phyloP scores from a whole-genome alignment of 2,888 invertebrate species.

The Drosophila merina region DNA sequence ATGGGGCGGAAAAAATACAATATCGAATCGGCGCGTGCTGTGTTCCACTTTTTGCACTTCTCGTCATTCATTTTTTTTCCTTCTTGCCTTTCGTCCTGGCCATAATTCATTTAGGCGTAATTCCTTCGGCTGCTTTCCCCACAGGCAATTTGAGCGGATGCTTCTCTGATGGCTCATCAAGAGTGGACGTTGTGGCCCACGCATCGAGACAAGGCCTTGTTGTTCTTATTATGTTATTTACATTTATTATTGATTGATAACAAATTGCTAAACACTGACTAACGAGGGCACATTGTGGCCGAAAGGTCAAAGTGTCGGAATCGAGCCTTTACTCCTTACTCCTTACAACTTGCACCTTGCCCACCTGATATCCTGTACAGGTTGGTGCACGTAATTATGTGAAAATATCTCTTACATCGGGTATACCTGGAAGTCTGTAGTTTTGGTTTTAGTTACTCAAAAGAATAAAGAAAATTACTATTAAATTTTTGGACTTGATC shows the following conservation, averaged over 20 bases:
- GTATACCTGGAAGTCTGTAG: constrained; percentile 2
- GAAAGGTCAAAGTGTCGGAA: constrained; percentile 63
- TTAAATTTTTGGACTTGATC: not conserved
- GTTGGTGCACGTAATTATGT: constrained; percentile 49
- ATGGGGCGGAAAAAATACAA: constrained; percentile 67
- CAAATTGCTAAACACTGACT: constrained; percentile 71
- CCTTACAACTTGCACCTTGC: constrained; percentile 15
- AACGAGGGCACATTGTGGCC: constrained; percentile 72
- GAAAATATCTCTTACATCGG: constrained; percentile 3
- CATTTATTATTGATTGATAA: constrained; percentile 74
- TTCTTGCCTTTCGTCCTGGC: constrained; percentile 12
- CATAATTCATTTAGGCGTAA: constrained; percentile 66
- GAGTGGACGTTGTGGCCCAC: constrained; percentile 6
- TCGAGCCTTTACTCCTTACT: constrained; percentile 10
- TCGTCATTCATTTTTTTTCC: not conserved
- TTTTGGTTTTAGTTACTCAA: not conserved
- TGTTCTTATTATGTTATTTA: constrained; percentile 67
- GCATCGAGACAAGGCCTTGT: constrained; percentile 17
- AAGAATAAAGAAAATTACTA: not conserved
- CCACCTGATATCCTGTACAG: not conserved
- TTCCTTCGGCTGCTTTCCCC: constrained; percentile 19
- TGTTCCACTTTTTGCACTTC: constrained; percentile 35
- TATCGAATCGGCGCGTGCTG: constrained; percentile 59
- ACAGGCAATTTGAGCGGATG: constrained; percentile 36
- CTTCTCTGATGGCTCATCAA: constrained; percentile 25